Base-by-base conservation (phyloP, 2,797 vertebrate species). In the Rhadinocentrus ornatus region DNA sequence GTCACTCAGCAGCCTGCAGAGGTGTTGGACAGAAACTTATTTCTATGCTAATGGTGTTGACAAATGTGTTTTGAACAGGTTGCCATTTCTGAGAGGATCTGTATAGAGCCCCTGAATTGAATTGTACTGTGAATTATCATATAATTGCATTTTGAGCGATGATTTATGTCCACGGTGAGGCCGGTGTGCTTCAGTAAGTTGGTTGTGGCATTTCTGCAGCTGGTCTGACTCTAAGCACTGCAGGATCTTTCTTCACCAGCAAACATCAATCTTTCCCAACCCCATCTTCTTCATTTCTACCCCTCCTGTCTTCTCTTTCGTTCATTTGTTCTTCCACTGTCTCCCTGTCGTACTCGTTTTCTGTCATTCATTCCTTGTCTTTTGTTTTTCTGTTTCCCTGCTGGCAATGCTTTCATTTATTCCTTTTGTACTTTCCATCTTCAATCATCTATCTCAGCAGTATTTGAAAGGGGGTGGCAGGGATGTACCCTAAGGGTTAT, bases 21-120 rank as follows among this genome's bases (percentile, higher is more conserved):
- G 83, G 82, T 69, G 77, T 52, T 4, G 78, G 84, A 90, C 79
- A 73, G 86, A 90, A 92, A 90, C 89, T 83, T 89, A 93, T 94
- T 93, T 94, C 92, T 93, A 94, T 94, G 92, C 92, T 94, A 94
- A 94, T 94, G 74, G 72, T 87, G 92, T 92, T 92, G 93, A 94
- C 92, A 92, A 92, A 92, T 90, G 87, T 77, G 80, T 82, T 90
- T 83, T 80, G 89, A 86, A 75, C 61, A 69, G 83, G 85, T 85
- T 83, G 73, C 89, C 88, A 75, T 89, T 90, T 90, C 86, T 85
- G 82, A 85, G 88, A 46, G 22, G 78, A 90, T 90, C 86, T 81
- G 86, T 92, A 93, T 88, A 72, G 89, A 83, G 73, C 71, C 79
- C 37, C 46, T 52, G 83, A 91, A 93, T 93, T 91, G 89, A 92